Base-by-base conservation (phyloP, 2,888 invertebrate species). In the Phaedon cochleariae region DNA sequence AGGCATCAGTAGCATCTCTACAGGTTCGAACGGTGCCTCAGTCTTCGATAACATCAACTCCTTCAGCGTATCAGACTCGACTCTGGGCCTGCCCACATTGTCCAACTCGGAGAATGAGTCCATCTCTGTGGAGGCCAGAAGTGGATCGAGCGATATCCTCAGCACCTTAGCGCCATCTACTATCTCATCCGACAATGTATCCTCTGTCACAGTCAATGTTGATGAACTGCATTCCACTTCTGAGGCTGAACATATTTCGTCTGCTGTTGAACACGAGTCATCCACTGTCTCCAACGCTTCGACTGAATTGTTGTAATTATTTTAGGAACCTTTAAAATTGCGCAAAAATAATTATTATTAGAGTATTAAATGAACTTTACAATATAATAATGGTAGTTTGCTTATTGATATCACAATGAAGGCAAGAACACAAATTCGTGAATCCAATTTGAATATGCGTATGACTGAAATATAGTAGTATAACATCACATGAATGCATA, bases 21-120 rank as follows among this genome's bases (percentile, higher is more conserved):
- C 26, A 7, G 26, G 26, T 7, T 26, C 7, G 26, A 26, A 26
- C 26, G 26, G 26, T 26, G 26, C 4, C n/a, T n/a, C n/a, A n/a
- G n/a, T n/a, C n/a, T n/a, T n/a, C n/a, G n/a, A n/a, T n/a, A n/a
- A n/a, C n/a, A n/a, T n/a, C 3, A 41, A 15, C 41, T 41, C 12
- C 15, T 41, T 12, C 3, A n/a, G n/a, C n/a, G n/a, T n/a, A n/a
- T 41, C 41, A 34, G 31, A 63, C 15, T 29, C 34, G 46, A 54
- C 15, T 17, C 2, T 21, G 26, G 10, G 21, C 15, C 18, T 51
- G 1, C 10, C 52, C 4, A 63, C 41, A 29, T 31, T 37, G 9
- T 51, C 67, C 1, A 63, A 49, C 58, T 29, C 18, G 31, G 68
- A 68, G 22, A 64, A 61, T 3, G 68, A 71, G 22, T 68, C 71